Percentiles rank a stretch among this genome's conserved stretches.
These are phyloP conservation scores for Paedocypris micromegethes DNA, from an alignment of 2,797 vertebrate species.

Conservation along the genomic window DNA sequence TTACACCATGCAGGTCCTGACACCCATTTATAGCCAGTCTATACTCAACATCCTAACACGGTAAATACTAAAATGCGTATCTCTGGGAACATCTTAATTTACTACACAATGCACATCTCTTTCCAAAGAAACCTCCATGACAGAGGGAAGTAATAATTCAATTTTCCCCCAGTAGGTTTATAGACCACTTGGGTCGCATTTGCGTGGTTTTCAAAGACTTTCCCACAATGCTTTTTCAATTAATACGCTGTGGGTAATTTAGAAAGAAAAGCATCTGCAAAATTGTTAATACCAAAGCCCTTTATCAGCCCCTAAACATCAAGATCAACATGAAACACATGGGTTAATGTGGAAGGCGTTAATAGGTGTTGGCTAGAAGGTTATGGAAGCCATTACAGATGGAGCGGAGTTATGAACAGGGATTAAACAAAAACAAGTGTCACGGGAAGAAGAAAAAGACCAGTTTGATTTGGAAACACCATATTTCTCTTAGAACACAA, in stretches of 20 bases:
- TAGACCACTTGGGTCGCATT: constrained; percentile 29
- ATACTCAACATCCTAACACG: no score
- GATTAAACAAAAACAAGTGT: not conserved
- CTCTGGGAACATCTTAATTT: no score
- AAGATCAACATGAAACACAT: constrained; percentile 21
- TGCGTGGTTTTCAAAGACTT: constrained; percentile 23
- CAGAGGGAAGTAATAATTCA: constrained; percentile 7
- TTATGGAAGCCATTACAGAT: constrained; percentile 10
- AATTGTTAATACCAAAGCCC: constrained; percentile 26
- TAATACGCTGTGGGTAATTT: constrained; percentile 7
- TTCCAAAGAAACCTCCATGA: not conserved
- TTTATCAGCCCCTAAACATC: constrained; percentile 16
- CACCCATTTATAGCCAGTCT: no score
- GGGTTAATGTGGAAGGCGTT: constrained; percentile 19
- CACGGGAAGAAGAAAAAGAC: constrained; percentile 1
- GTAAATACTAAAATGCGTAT: no score
- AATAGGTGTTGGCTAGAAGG: constrained; percentile 28
- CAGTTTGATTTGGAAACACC: not conserved
- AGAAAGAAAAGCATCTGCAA: constrained; percentile 28
- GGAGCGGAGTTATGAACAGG: not conserved
- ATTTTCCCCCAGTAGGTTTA: constrained; percentile 22
- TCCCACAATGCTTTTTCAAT: constrained; percentile 36
- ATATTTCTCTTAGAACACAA: no score
- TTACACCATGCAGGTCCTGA: no score
- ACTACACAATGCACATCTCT: no score